A percentile compares a stretch with the other conserved stretches of the same genome.
These are phyloP conservation scores for Leucoraja erinaceus DNA, from an alignment of 2,113 vertebrate genomes.

Conservation along the genomic window DNA sequence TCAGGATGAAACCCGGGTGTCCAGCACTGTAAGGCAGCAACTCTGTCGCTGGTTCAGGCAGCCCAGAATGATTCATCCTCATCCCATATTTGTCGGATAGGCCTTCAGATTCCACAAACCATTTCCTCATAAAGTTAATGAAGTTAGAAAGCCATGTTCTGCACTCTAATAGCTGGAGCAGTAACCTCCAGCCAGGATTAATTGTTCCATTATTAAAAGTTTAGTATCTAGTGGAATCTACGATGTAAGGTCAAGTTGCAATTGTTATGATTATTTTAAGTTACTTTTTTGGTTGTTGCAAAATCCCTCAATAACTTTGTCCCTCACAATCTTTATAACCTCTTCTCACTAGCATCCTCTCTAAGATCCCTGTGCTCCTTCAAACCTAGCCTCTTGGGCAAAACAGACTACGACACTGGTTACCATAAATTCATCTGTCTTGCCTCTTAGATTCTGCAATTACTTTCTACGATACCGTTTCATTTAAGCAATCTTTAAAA, in stretches of 20 bases:
- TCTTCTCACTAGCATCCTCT: neutral
- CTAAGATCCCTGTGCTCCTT: neutral
- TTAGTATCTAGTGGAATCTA: neutral
- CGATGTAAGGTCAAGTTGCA: neutral
- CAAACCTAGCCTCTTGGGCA: neutral
- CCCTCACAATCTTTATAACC: neutral
- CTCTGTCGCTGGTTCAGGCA: too few species aligned
- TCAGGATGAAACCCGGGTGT: too few species aligned
- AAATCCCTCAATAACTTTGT: too few species aligned
- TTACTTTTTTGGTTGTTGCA: neutral
- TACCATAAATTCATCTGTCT: neutral
- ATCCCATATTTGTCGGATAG: neutral
- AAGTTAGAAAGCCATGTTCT: neutral
- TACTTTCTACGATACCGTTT: too few species aligned
- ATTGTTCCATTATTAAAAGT: neutral
- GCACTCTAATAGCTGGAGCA: neutral
- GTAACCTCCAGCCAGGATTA: neutral
- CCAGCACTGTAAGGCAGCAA: too few species aligned
- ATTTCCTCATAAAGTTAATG: neutral
- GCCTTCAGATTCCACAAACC: neutral
- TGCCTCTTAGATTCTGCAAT: too few species aligned
- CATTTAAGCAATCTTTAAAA: too few species aligned
- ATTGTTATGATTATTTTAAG: neutral
- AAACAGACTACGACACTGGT: too few species aligned
- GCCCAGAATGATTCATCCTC: neutral